Conservation (phyloP, 2,888 invertebrate species). For the Lottia scabra region DNA sequence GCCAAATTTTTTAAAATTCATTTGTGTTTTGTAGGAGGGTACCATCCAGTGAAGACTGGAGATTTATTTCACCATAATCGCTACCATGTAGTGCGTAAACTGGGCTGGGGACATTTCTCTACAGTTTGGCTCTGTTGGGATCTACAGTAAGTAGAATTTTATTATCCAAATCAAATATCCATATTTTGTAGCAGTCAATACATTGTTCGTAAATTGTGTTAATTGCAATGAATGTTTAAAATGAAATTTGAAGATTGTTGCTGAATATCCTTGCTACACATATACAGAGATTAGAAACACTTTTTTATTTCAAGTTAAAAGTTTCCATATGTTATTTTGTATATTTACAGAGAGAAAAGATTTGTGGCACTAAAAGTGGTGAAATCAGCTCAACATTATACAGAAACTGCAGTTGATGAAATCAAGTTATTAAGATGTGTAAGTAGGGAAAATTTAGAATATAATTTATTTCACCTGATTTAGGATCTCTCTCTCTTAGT, state of each 20-base stretch:
- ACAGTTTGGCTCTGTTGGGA: constrained; percentile 99
- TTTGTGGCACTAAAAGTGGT: constrained; percentile 99
- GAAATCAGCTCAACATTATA: constrained; percentile 98
- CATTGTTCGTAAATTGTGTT: too few species aligned
- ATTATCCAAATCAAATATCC: too few species aligned
- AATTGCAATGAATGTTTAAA: too few species aligned
- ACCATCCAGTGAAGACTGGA: constrained; percentile 98
- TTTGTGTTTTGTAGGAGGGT: constrained; percentile 80
- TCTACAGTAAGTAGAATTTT: constrained; percentile 73
- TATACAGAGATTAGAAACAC: too few species aligned
- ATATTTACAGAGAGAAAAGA: constrained; percentile 87
- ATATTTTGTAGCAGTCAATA: too few species aligned
- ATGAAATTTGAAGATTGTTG: too few species aligned
- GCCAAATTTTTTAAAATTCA: too few species aligned
- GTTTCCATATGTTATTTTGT: too few species aligned
- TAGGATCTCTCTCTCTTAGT: too few species aligned
- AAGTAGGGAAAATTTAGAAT: constrained; percentile 66
- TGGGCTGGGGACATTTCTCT: constrained; percentile 99
- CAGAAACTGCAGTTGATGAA: constrained; percentile 99
- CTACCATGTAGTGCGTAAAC: constrained; percentile 96
- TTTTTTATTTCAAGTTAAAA: too few species aligned
- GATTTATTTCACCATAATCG: constrained; percentile 89
- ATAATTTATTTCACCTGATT: too few species aligned
- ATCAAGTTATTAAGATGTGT: constrained; percentile 95
- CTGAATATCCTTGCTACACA: too few species aligned